Percentiles rank a stretch among this genome's conserved stretches.
These are phyloP conservation scores for Pachypeltis micranthus DNA, from an alignment of 1,140 invertebrate genomes.

Conservation along the genomic window DNA sequence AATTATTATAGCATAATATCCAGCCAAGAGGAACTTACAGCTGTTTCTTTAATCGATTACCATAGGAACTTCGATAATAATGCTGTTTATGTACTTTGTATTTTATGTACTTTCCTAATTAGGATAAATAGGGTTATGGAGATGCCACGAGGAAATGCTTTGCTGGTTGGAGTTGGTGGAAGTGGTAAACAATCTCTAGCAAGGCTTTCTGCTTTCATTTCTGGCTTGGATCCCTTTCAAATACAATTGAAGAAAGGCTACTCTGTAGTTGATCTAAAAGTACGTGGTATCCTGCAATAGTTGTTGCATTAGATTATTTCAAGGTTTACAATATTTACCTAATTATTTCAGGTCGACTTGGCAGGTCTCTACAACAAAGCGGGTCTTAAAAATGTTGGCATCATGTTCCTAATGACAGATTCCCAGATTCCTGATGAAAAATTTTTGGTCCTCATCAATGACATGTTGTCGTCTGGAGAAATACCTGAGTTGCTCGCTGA, in stretches of 20 bases:
- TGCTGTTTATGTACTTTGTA: neutral
- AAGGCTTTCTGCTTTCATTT: slow-evolving; percentile 75
- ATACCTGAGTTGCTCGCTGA: slow-evolving; percentile 82
- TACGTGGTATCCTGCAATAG: slow-evolving; percentile 18
- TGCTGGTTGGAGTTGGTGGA: slow-evolving; percentile 86
- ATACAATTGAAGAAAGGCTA: slow-evolving; percentile 83
- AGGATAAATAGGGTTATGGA: slow-evolving; percentile 88
- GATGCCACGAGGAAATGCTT: slow-evolving; percentile 76
- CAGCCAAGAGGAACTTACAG: too few relatives aligned
- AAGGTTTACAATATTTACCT: slow-evolving; percentile 1
- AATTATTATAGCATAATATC: too few relatives aligned
- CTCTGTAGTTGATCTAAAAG: slow-evolving; percentile 66
- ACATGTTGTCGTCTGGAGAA: slow-evolving; percentile 86
- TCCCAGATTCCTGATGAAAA: slow-evolving; percentile 82
- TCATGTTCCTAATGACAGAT: slow-evolving; percentile 86
- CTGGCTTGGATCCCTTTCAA: slow-evolving; percentile 80
- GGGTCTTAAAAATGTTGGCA: slow-evolving; percentile 75
- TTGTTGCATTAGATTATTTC: neutral
- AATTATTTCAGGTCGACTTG: slow-evolving; percentile 47
- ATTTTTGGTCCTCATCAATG: slow-evolving; percentile 87
- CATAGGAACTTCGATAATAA: too few relatives aligned
- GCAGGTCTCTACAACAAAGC: slow-evolving; percentile 73
- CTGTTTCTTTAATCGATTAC: too few relatives aligned
- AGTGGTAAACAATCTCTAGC: slow-evolving; percentile 89
- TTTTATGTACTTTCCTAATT: too few relatives aligned